phyloP scores from a whole-genome alignment of 2,888 invertebrate species.

The Sericinus montela region DNA sequence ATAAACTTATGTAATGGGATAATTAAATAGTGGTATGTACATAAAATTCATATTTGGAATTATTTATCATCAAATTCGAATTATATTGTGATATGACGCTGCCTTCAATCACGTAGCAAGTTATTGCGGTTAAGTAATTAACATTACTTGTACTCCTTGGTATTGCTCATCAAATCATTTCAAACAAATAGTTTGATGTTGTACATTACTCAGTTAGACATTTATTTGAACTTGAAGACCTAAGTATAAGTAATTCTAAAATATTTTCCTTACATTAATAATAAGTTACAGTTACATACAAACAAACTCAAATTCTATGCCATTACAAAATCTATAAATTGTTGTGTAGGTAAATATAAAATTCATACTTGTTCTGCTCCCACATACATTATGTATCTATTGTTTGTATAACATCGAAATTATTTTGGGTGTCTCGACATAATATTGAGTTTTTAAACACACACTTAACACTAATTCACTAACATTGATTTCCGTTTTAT shows the following conservation, averaged over 20 bases:
- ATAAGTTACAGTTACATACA: constrained; percentile 23
- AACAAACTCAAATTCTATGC: constrained; percentile 1
- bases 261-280: constrained; percentile 27
- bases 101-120: constrained; percentile 31
- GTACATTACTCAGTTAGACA: constrained; percentile 41
- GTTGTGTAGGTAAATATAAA: neutral
- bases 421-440: too few species aligned
- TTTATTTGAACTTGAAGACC: constrained; percentile 47
- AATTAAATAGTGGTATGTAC: constrained; percentile 53
- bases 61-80: constrained; percentile 37
- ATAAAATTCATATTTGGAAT: constrained; percentile 44
- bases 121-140: constrained; percentile 47
- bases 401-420: neutral
- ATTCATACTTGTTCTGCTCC: neutral
- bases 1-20: constrained; percentile 54
- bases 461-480: constrained; percentile 19
- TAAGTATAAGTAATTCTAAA: constrained; percentile 38
- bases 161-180: constrained; percentile 55
- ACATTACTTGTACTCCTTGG: constrained; percentile 53
- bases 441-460: too few species aligned
- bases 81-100: constrained; percentile 50
- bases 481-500: constrained; percentile 16
- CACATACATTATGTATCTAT: neutral
- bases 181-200: constrained; percentile 44
- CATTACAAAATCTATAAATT: constrained; percentile 5